Percentiles rank a stretch among this genome's conserved stretches.
Conservation (phyloP, 2,888 invertebrate species). For the Notodonta ziczac region DNA sequence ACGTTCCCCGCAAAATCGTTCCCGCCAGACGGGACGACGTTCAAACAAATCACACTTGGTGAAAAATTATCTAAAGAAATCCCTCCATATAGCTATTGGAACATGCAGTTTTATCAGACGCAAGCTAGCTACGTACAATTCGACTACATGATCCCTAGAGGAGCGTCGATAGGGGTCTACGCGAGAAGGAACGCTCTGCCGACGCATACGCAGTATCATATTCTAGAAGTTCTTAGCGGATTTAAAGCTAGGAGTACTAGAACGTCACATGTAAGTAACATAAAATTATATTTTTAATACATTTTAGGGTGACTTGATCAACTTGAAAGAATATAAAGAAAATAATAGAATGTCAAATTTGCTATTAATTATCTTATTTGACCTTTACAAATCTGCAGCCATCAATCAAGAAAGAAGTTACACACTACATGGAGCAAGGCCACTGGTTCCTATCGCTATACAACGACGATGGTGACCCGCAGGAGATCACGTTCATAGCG, state of each 20-base stretch:
- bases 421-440: constrained; percentile 97
- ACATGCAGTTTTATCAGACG: constrained; percentile 98
- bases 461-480: constrained; percentile 97
- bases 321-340: too few species aligned
- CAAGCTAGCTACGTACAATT: constrained; percentile 97
- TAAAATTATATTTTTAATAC: not conserved
- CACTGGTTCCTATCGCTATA: constrained; percentile 98
- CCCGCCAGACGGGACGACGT: constrained; percentile 96
- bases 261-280: constrained; percentile 92
- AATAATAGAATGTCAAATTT: too few species aligned
- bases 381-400: constrained; percentile 80
- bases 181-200: constrained; percentile 97
- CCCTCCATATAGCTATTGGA: constrained; percentile 98
- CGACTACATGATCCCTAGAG: constrained; percentile 96
- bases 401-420: constrained; percentile 95
- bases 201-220: constrained; percentile 98
- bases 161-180: constrained; percentile 97
- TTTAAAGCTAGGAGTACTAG: constrained; percentile 93
- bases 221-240: constrained; percentile 95
- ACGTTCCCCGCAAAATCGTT: constrained; percentile 95
- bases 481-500: constrained; percentile 93
- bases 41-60: constrained; percentile 94
- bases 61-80: constrained; percentile 95
- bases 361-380: not conserved
- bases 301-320: not conserved